Percentiles rank a stretch among this genome's conserved stretches.
phyloP scores from a whole-genome alignment of 1,140 invertebrate genomes.

The Platyscapa corneri region DNA sequence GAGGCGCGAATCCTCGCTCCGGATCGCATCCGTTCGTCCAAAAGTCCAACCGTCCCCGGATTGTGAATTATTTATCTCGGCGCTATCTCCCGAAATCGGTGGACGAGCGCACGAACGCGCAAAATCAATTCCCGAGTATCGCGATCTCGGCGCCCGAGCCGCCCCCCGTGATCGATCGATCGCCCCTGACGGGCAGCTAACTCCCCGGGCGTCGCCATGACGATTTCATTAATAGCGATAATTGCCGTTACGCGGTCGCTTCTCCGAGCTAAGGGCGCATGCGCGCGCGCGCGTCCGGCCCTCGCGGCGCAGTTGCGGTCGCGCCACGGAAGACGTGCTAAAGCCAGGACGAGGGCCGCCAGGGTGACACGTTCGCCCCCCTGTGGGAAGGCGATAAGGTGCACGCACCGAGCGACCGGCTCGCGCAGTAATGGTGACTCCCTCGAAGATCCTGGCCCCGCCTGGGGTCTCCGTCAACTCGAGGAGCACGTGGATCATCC shows the following conservation, averaged over 20 bases:
- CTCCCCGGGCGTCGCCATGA: neutral
- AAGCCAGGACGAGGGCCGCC: neutral
- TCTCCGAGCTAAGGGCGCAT: neutral
- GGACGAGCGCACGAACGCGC: too few species aligned
- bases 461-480: conserved; percentile 72
- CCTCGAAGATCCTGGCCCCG: conserved; percentile 56
- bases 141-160: neutral
- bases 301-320: neutral
- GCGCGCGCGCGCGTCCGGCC: neutral
- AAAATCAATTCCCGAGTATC: too few species aligned
- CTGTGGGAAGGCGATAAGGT: neutral
- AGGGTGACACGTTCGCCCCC: neutral
- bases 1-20: too few species aligned
- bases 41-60: too few species aligned
- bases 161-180: neutral
- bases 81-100: too few species aligned
- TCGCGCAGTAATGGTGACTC: conserved; percentile 54
- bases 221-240: neutral
- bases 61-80: too few species aligned
- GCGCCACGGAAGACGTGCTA: neutral
- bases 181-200: too few species aligned
- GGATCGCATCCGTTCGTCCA: too few species aligned
- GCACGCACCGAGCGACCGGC: neutral
- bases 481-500: conserved; percentile 76
- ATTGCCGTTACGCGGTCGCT: neutral